These are phyloP conservation scores for Tigriopus japonicus DNA, from an alignment of 1,140 invertebrate genomes.

Conservation along the genomic window DNA sequence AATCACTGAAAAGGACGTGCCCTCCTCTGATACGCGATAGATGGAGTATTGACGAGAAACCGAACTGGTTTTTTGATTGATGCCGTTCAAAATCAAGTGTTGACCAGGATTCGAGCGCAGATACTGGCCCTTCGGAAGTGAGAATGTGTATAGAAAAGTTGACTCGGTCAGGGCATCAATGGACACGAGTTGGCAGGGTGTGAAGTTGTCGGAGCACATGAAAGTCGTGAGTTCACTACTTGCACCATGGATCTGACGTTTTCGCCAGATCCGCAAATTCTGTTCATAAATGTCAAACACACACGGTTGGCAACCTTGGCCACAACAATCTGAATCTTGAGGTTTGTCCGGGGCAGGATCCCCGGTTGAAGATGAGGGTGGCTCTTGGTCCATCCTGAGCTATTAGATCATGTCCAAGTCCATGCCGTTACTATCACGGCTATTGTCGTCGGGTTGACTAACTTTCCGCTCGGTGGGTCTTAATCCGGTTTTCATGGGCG, in stretches of 20 bases:
- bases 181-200: neutral
- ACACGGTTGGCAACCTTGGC: neutral
- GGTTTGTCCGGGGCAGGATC: neutral
- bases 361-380: neutral
- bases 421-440: too few species aligned
- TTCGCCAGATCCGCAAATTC: neutral
- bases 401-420: too few species aligned
- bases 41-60: too few species aligned
- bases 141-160: neutral
- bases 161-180: neutral
- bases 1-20: too few species aligned
- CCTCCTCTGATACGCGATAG: too few species aligned
- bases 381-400: too few species aligned
- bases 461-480: too few species aligned
- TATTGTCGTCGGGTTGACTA: too few species aligned
- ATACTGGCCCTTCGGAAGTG: neutral
- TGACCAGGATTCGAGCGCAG: neutral
- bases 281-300: slow-evolving; percentile 10
- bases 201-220: neutral
- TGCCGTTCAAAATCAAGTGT: neutral
- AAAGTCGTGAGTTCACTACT: neutral
- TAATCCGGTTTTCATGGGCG: neutral
- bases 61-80: neutral
- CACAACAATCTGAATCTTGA: slow-evolving; percentile 8
- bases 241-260: neutral